These are phyloP conservation scores for Apus apus DNA, from an alignment of 2,113 vertebrate species.

Conservation along the genomic window DNA sequence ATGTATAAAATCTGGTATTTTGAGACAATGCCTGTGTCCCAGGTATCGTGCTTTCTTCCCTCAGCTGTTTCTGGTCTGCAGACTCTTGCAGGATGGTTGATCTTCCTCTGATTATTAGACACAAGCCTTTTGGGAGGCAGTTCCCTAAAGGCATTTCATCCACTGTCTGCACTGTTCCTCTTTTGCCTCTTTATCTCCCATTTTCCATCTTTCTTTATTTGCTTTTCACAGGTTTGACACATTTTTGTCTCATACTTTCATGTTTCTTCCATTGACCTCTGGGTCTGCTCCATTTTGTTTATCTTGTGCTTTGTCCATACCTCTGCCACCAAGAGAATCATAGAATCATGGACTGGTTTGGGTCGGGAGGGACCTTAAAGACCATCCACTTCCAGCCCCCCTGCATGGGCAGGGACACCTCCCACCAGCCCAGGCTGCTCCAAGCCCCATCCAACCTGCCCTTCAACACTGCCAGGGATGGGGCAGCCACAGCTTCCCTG, in stretches of 20 bases:
- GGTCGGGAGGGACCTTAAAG: no score
- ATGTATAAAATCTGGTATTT: neutral
- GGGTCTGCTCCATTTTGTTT: neutral
- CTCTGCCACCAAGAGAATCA: neutral
- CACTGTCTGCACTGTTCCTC: neutral
- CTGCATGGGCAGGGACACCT: no score
- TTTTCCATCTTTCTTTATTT: neutral
- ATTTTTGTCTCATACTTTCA: neutral
- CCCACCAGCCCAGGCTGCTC: no score
- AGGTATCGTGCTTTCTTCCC: neutral
- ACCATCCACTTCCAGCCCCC: no score
- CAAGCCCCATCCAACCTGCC: no score
- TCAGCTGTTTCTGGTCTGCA: neutral
- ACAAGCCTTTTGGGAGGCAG: neutral
- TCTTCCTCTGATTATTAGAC: neutral
- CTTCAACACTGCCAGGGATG: no score
- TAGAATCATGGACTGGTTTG: no score
- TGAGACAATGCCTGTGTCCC: neutral
- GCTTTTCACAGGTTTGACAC: neutral
- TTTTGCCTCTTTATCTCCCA: neutral
- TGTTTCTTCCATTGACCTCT: neutral
- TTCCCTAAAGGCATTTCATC: neutral
- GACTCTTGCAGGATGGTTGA: neutral
- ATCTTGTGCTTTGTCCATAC: neutral
- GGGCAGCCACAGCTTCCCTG: no score